Percentiles rank a stretch among this genome's conserved stretches.
phyloP scores from a whole-genome alignment of 2,797 vertebrate species.

The Notolabrus celidotus region DNA sequence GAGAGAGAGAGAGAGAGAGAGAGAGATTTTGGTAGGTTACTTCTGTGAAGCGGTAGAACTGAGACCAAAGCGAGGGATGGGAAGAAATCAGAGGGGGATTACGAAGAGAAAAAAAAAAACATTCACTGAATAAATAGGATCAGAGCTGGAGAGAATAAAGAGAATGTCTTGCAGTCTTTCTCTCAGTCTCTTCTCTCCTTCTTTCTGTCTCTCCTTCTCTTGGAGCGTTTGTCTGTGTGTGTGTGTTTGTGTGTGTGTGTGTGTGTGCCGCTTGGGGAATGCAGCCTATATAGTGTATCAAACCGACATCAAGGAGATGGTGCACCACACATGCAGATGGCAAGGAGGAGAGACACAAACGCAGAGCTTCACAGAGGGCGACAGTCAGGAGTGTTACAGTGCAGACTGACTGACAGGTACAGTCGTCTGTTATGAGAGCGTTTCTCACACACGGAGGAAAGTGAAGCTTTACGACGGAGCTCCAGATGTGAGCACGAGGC shows the following conservation, averaged over 20 bases:
- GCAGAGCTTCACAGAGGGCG: conserved; percentile 49
- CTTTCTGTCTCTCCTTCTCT: conserved; percentile 15
- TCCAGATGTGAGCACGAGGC: conserved; percentile 63
- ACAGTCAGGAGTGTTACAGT: conserved; percentile 41
- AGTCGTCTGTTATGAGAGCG: conserved; percentile 48
- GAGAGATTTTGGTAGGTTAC: conserved; percentile 51
- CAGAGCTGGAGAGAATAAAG: conserved; percentile 69
- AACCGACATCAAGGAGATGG: conserved; percentile 63
- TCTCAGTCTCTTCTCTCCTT: conserved; percentile 27
- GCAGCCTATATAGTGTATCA: conserved; percentile 55
- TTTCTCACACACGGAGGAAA: conserved; percentile 29
- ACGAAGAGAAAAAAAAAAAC: conserved; percentile 63
- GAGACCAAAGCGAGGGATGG: conserved; percentile 71
- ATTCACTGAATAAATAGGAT: conserved; percentile 75
- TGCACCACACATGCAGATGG: conserved; percentile 68
- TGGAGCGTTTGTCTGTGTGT: conserved; percentile 5
- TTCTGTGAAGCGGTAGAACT: conserved; percentile 53
- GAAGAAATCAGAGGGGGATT: conserved; percentile 72
- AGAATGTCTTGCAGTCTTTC: conserved; percentile 34
- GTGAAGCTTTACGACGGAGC: conserved; percentile 38
- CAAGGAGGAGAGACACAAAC: conserved; percentile 54
- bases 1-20: conserved; percentile 13
- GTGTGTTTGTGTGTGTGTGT: no score
- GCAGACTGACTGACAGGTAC: conserved; percentile 62
- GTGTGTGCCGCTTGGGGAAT: conserved; percentile 42